Evolutionary conservation across 2,888 invertebrate genomes (phyloP).

Genomic region (Sarcophaga subvicina): DNA sequence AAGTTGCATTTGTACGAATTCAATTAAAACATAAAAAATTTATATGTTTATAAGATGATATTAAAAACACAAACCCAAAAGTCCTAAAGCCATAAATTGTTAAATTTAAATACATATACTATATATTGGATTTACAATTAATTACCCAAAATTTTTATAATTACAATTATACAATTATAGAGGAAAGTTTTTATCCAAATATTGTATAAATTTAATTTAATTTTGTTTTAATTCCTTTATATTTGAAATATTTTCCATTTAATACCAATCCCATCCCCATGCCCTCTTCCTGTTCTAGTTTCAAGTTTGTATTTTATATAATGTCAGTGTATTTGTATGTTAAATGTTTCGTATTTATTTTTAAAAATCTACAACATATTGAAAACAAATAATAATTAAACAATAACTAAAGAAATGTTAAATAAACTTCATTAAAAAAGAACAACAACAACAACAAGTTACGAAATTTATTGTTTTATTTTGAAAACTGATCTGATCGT

Average conservation of each 20-base stretch:
- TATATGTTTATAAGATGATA: not conserved
- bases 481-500: too few relatives aligned
- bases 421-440: not conserved
- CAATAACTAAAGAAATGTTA: not conserved
- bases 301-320: constrained; percentile 37
- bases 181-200: too few relatives aligned
- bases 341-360: constrained; percentile 72
- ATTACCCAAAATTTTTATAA: too few relatives aligned
- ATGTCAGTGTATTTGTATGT: constrained; percentile 67
- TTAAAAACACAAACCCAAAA: not conserved
- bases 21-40: constrained; percentile 13
- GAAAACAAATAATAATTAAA: constrained; percentile 41
- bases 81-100: too few relatives aligned
- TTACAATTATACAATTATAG: too few relatives aligned
- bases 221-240: too few relatives aligned
- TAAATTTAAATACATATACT: not conserved
- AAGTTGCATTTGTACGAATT: constrained; percentile 45
- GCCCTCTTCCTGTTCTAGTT: not conserved
- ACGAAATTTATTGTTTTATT: too few relatives aligned
- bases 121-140: too few relatives aligned
- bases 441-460: too few relatives aligned
- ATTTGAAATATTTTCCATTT: too few relatives aligned
- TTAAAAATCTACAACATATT: constrained; percentile 54
- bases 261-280: too few relatives aligned
- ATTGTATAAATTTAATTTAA: too few relatives aligned